These are phyloP conservation scores for Parnassius glacialis DNA, from an alignment of 2,888 invertebrate species.

Conservation along the genomic window DNA sequence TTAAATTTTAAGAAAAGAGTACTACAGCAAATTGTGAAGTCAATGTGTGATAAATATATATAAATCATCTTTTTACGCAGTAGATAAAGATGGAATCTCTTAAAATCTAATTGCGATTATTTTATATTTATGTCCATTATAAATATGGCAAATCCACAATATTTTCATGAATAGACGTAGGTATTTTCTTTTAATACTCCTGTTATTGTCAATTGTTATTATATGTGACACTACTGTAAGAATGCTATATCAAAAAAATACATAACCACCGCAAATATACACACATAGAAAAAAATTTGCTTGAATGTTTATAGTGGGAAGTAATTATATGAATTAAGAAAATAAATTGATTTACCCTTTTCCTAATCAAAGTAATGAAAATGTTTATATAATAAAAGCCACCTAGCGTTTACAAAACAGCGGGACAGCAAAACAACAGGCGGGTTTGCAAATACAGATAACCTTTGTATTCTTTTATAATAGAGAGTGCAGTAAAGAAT, in stretches of 20 bases:
- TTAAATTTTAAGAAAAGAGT: slow-evolving; percentile 4
- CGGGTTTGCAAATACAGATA: too few relatives aligned
- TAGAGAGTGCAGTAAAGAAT: too few relatives aligned
- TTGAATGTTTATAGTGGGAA: too few relatives aligned
- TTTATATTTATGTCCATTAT: slow-evolving; percentile 26
- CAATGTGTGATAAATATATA: not conserved
- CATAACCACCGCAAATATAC: too few relatives aligned
- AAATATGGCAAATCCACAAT: slow-evolving; percentile 31
- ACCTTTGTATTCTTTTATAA: too few relatives aligned
- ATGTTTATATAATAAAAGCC: too few relatives aligned
- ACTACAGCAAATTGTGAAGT: slow-evolving; percentile 9
- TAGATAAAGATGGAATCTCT: not conserved
- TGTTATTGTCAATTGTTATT: slow-evolving; percentile 43
- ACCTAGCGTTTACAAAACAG: too few relatives aligned
- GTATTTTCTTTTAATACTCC: slow-evolving; percentile 22
- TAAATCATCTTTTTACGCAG: not conserved
- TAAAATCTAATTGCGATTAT: slow-evolving; percentile 5
- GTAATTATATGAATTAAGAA: too few relatives aligned
- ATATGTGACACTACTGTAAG: slow-evolving; percentile 9
- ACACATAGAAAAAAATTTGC: too few relatives aligned
- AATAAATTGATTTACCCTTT: too few relatives aligned
- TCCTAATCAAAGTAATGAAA: too few relatives aligned
- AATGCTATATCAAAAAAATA: slow-evolving; percentile 25
- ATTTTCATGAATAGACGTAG: slow-evolving; percentile 6
- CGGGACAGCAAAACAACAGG: too few relatives aligned